Evolutionary conservation across 1,140 invertebrate genomes (phyloP), one percentile per base, ranked within the genome.

Genomic region (Drosophila nikananu): DNA sequence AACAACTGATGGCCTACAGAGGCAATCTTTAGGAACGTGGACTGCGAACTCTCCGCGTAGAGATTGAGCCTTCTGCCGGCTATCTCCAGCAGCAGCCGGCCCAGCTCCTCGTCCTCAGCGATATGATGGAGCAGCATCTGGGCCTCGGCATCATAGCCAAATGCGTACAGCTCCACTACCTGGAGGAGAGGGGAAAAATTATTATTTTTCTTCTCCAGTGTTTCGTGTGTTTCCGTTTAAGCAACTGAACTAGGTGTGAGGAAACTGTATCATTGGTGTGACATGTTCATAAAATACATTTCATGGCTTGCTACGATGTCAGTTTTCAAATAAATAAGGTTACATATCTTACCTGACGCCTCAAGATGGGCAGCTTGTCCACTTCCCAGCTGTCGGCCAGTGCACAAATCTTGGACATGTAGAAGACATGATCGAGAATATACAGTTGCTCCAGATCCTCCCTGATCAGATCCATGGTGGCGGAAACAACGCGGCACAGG

Each of bases 311-410:
- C 63, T 65, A 21, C 7, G 23, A 54, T 21, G n/a, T 1, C 10
- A 27, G 37, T 13, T 48, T 30, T 21, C 21, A 17, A 25, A 5
- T 0, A 27, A 7, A 13, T 19, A 13, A 32, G n/a, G 17, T 9
- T 46, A 10, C 9, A 60, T 27, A 3, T 32, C 0, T 42, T 19
- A 98, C 93, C 74, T 95, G 94, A 82, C 97, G 97, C 21, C 87
- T 71, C 9, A 83, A 61, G 10, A 92, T 80, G 15, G 81, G 83
- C 39, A 80, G 67, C 46, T 95, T 94, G 90, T 97, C 95, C 35
- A 98, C 93, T 65, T 95, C 95, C 97, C 98, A 98, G 55, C 96
- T 95, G 44, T 95, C 95, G 0, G 96, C 96, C 25, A 99, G 92
- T 21, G 94, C 94, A 48, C 96, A 93, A 67, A 96, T 95, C 82